Percentiles rank a stretch among this genome's conserved stretches.
Conservation (phyloP, 2,797 vertebrate genomes). For the Rhadinocentrus ornatus region DNA sequence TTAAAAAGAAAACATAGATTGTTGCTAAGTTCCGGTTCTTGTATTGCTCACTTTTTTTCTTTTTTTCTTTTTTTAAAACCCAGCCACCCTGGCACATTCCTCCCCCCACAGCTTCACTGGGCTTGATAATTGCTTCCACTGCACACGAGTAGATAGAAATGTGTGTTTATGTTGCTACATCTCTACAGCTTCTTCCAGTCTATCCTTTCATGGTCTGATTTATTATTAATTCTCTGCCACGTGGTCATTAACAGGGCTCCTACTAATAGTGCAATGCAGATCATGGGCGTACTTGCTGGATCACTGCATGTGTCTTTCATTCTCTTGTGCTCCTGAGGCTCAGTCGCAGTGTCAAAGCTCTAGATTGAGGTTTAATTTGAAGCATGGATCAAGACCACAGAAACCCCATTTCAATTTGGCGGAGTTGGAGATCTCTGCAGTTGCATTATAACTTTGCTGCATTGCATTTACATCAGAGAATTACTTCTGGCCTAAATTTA, state of each 20-base stretch:
- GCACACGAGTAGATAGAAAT: conserved; percentile 32
- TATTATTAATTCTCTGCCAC: conserved; percentile 53
- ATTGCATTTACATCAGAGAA: conserved; percentile 27
- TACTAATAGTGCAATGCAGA: conserved; percentile 25
- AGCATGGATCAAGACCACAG: conserved; percentile 13
- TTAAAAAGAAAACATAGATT: conserved; percentile 42
- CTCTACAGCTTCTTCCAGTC: conserved; percentile 16
- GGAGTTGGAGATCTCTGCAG: conserved; percentile 18
- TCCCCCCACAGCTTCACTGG: not conserved
- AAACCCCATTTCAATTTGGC: conserved; percentile 42
- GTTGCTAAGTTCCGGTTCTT: conserved; percentile 27
- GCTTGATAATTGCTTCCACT: conserved; percentile 26
- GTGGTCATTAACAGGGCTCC: conserved; percentile 49
- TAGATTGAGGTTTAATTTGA: conserved; percentile 48
- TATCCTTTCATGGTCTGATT: conserved; percentile 41
- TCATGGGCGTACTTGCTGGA: conserved; percentile 18
- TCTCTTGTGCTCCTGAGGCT: conserved; percentile 38
- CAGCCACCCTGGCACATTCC: not conserved
- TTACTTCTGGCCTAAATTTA: conserved; percentile 29
- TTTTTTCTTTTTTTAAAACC: no score
- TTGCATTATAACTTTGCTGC: conserved; percentile 21
- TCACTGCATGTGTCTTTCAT: conserved; percentile 39
- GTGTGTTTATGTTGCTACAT: conserved; percentile 13
- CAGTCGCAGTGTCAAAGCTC: conserved; percentile 23
- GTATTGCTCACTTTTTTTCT: conserved; percentile 17